These are phyloP conservation scores for Echinometra lucunter DNA, from an alignment of 53 echinoderm and acorn worm species.

Conservation along the genomic window DNA sequence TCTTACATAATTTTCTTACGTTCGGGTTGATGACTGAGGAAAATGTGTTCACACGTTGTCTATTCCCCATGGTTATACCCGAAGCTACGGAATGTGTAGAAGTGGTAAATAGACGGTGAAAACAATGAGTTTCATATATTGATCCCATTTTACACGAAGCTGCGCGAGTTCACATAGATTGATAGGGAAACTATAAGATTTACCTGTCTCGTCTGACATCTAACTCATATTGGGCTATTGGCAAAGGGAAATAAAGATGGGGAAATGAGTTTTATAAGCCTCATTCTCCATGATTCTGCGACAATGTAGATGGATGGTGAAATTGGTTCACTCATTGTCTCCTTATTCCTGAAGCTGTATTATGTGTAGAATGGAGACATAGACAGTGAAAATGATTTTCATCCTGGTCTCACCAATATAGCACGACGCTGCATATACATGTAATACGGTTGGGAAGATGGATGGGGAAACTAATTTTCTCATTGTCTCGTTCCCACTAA, in stretches of 20 bases:
- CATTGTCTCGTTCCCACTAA: conserved; percentile 32
- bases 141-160: neutral
- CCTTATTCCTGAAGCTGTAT: neutral
- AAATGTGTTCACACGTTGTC: neutral
- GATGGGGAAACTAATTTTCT: neutral
- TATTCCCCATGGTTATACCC: neutral
- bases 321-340: neutral
- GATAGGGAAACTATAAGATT: neutral
- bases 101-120: neutral
- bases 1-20: neutral
- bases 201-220: neutral
- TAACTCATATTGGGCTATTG: neutral
- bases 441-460: neutral
- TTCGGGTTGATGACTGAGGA: neutral
- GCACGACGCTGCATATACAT: neutral
- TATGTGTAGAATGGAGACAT: neutral
- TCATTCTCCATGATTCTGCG: neutral
- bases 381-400: neutral
- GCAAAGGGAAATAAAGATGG: neutral
- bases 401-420: neutral
- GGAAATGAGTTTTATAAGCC: neutral
- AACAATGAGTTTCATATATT: neutral
- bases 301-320: neutral
- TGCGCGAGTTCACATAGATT: no score
- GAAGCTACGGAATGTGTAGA: neutral